Conservation (phyloP, 2,113 vertebrate species). For the Hippocampus mohnikei region DNA sequence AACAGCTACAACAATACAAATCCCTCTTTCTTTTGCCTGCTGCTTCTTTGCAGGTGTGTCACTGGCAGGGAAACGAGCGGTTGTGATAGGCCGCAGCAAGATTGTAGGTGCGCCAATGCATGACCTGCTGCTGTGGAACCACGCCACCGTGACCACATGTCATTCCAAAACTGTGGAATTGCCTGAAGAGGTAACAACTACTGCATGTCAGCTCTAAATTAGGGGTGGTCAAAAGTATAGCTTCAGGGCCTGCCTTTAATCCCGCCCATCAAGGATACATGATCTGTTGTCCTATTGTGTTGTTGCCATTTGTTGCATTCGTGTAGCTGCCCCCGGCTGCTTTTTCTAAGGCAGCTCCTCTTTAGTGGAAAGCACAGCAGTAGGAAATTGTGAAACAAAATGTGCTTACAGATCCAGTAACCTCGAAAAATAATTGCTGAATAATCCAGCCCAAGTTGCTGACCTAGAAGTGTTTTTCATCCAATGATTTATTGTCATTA, state of each 20-base stretch:
- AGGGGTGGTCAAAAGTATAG: not conserved
- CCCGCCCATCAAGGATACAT: not conserved
- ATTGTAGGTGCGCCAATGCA: slow-evolving; percentile 97
- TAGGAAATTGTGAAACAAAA: no score
- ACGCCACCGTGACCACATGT: slow-evolving; percentile 94
- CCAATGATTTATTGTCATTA: no score
- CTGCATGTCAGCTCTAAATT: not conserved
- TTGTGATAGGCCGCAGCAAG: slow-evolving; percentile 95
- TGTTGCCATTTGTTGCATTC: no score
- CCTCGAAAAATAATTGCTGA: no score
- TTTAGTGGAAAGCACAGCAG: no score
- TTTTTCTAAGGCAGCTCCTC: no score
- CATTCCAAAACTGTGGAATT: slow-evolving; percentile 89
- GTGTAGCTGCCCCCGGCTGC: no score
- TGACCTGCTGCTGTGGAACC: slow-evolving; percentile 91
- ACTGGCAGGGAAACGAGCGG: slow-evolving; percentile 85
- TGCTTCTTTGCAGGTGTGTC: slow-evolving; percentile 75
- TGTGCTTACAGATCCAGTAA: no score
- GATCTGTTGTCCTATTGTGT: no score
- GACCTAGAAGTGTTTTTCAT: no score
- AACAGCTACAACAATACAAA: not conserved
- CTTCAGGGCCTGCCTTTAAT: not conserved
- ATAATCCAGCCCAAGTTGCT: no score
- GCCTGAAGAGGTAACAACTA: slow-evolving; percentile 78
- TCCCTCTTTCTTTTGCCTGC: not conserved